Evolutionary conservation across 2,888 invertebrate genomes (phyloP), one percentile per base, ranked within the genome.

Genomic region (Cistogaster globosa): DNA sequence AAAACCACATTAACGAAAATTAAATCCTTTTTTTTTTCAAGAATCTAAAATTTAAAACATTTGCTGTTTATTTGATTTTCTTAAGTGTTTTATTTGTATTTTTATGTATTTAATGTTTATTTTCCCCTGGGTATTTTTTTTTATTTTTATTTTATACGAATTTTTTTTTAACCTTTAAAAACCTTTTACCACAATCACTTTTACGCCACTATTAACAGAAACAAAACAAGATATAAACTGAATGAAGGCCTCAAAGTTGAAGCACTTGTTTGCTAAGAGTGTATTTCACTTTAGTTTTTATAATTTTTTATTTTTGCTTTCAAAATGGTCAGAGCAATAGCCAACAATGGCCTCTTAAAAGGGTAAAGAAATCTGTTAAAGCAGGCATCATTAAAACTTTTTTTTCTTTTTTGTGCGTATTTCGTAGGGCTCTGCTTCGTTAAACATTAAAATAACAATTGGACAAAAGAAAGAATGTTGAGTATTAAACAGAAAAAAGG

Each of bases 371-470:
- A 38, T n/a, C 38, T 11, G 68, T 69, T 68, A 53, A 32, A 76
- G 79, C 51, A 77, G 71, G 72, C 88, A 88, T 90, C 89, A 90
- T 89, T 88, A 89, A 89, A 89, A 89, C 22, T 67, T 89, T 90
- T 42, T 42, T 42, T 42, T 12, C 1, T 7, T 42, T 89, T n/a
- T n/a, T n/a, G n/a, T n/a, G n/a, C n/a, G n/a, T n/a, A n/a, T n/a
- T n/a, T 26, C 48, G 14, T 26, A 88, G 86, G 86, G 89, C 88
- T 89, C 89, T 90, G 91, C 90, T 90, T 90, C 90, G 90, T 91
- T 90, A 88, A 90, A 88, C 90, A 89, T 87, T 51, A 57, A n/a
- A 87, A 75, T 60, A 84, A 67, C 63, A 82, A 74, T 32, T 20
- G 36, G n/a, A 48, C 16, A 51, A 72, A 48, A 38, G 36, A 53